Evolutionary conservation across 1,140 invertebrate genomes (phyloP).

Genomic region (Tetranychus urticae): DNA sequence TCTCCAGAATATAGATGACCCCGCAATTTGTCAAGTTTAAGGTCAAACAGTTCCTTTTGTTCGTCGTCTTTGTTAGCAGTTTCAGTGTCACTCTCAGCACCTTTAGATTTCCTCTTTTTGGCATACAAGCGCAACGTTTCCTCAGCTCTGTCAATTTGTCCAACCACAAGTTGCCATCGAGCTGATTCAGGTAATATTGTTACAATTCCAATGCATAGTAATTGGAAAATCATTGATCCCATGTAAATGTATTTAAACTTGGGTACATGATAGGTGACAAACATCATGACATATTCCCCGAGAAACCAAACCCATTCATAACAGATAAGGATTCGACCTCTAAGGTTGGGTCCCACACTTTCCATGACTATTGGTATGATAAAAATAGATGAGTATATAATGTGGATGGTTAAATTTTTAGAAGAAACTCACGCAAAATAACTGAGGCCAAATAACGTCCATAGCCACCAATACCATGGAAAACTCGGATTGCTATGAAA

Average conservation of each 20-base stretch:
- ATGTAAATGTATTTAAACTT: neutral
- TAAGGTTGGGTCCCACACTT: neutral
- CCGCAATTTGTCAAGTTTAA: too few species aligned
- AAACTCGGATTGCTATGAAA: slow-evolving; percentile 2
- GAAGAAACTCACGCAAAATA: neutral
- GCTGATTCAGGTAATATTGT: neutral
- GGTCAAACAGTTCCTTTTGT: too few species aligned
- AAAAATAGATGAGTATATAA: too few species aligned
- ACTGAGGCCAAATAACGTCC: neutral
- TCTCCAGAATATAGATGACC: too few species aligned
- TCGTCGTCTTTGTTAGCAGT: too few species aligned
- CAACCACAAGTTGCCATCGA: slow-evolving; percentile 1
- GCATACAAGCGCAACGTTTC: neutral
- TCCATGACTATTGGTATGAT: neutral
- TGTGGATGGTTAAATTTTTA: too few species aligned
- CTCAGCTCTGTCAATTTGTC: neutral
- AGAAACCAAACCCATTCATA: neutral
- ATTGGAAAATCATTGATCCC: neutral
- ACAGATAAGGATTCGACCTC: neutral
- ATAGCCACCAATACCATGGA: neutral
- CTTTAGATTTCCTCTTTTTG: too few species aligned
- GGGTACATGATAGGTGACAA: neutral
- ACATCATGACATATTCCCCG: neutral
- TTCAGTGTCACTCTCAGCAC: too few species aligned
- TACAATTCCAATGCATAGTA: neutral